Evolutionary conservation across 2,888 invertebrate genomes (phyloP), one percentile per base, ranked within the genome.

Genomic region (Parnassius smintheus): DNA sequence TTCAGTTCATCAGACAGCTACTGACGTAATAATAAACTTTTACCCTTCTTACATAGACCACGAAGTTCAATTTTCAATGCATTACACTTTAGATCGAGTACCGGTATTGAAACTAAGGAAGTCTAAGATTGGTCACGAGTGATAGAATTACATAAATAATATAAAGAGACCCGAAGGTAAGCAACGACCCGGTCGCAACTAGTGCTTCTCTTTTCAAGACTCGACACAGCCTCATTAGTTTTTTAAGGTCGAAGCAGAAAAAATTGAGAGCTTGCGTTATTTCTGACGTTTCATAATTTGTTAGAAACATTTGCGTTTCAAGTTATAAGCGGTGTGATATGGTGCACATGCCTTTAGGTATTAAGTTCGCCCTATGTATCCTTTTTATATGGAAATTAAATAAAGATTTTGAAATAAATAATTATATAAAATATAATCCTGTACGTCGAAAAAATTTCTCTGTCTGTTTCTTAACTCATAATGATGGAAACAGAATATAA

Each of bases 251-350:
- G 66, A 61, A 68, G 67, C 64, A 70, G 66, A 70, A 75, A 75
- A 76, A 76, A 75, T 69, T 70, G 71, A 76, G 73, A 76, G 75
- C 75, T 76, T 69, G 74, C 72, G 81, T 84, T 81, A 83, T 75
- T 76, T 79, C 74, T 82, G 77, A 78, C 74, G 77, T 85, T 82
- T 83, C 76, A 72, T 75, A 68, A 77, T 69, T 65, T 64, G 64
- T 67, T 64, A 57, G 58, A 56, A 57, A 50, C 13, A 25, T 18
- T 58, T 61, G 35, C 66, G 70, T 68, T 66, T 13, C 59, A 72
- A 72, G 70, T 62, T 3, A 72, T 51, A 62, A 65, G 67, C 58
- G 44, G 12, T 11, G 10, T 52, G 52, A 52, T 25, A 12, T 35
- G 12, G 9, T n/a, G 4, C 35, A 35, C 35, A 35, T 7, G 0